Base-by-base conservation (phyloP, 2,113 vertebrate species). In the Atherinomorus stipes region DNA sequence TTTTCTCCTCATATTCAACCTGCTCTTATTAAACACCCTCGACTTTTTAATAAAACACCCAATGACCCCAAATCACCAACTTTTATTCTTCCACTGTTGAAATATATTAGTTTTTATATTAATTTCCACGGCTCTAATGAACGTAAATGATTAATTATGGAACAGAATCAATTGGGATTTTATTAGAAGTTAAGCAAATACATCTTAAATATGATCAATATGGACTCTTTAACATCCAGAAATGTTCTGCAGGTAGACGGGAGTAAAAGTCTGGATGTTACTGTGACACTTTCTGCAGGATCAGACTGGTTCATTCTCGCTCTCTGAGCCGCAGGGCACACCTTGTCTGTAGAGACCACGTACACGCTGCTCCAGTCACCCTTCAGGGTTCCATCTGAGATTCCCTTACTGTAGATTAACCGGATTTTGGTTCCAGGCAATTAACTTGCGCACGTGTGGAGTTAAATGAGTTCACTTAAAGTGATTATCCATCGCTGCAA, bases 401-500 rank as follows among this genome's bases (percentile, higher is more conserved):
- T 70, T 56, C 64, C 60, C 57, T 84, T 56, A 80, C 53, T 81
- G 67, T 51, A 74, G 75, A 85, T 85, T 81, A 86, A 66, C 81
- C 78, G 57, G 44, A 78, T 84, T 84, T 76, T 76, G 80, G 63
- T 85, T 87, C 65, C 73, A 84, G 75, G 59, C 82, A 88, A 88
- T 89, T 88, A 88, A 76, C 25, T 37, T 63, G 71, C 45, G 64
- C 10, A 51, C 15, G 58, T 83, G 64, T 80, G 64, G 78, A 80
- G 85, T 84, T 86, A 87, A 85, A 83, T 52, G 64, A 84, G 87
- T 83, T 80, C 78, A 75, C 70, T 49, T 69, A 64, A 82, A 57
- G 84, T 86, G 80, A 91, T 91, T 89, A 89, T 90, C 70, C 65
- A 83, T 87, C 86, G 83, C 61, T 21, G 67, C 38, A 76, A 71